Evolutionary conservation across 2,797 vertebrate species (phyloP), one percentile per base, ranked within the genome.

Genomic region (Loriculus beryllinus): DNA sequence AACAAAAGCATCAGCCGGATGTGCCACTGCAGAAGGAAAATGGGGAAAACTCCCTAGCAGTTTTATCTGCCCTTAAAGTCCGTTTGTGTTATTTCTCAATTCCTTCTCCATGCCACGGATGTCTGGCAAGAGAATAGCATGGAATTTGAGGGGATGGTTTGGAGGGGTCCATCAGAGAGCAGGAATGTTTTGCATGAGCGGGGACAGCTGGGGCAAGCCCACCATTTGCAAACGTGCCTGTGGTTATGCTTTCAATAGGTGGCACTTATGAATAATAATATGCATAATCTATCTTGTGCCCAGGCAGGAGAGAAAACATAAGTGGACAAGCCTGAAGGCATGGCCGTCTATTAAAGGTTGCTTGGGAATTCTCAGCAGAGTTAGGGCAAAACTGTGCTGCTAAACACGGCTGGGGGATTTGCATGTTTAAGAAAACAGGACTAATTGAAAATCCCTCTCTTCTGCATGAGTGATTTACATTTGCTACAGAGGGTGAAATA

Each of bases 291-390:
- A 92, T 96, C 95, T 93, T 79, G 69, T 83, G 84, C 93, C 95
- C 91, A 94, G 92, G 92, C 95, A 95, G 91, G 92, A 95, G 88
- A 93, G 84, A 92, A 93, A 95, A 89, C 93, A 69, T 95, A 96
- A 96, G 95, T 96, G 96, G 96, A 96, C 96, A 96, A 89, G 96
- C 96, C 95, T 91, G 96, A 93, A 96, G 95, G 95, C 92, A 95
- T 92, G 96, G 91, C 79, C 89, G 1, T 92, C 88, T 96, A 96
- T 96, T 96, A 96, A 96, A 96, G 93, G 96, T 96, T 96, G 95
- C 95, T 95, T 91, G 88, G 93, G 95, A 96, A 96, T 96, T 96
- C 93, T 96, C 94, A 37, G 84, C 86, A 95, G 96, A 77, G 84
- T 87, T 86, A 92, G 82, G 69, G 94, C 82, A 95, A 96, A 96